Evolutionary conservation across 2,113 vertebrate genomes (phyloP), one percentile per base, ranked within the genome.

Genomic region (Arothron firmamentum): DNA sequence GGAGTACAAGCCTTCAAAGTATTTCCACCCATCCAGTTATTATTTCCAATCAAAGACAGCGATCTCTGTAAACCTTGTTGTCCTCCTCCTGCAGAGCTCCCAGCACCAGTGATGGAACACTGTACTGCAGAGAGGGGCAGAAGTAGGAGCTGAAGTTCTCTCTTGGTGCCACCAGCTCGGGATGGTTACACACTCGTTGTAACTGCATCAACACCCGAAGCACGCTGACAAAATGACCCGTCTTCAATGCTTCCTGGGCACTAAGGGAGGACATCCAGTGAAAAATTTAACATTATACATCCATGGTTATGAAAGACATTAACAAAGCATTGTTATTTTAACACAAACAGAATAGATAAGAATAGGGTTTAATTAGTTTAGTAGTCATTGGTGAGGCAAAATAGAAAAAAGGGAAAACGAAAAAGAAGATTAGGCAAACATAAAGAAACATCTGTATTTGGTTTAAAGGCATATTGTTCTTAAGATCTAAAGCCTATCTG

Each of bases 171-270:
- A 96, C 92, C 84, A 97, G 86, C 67, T 96, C 93, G 2, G 95
- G 94, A 65, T 97, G 94, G 78, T 97, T 97, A 82, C 95, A 95
- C 53, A 96, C 94, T 70, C 92, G 81, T 75, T 95, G 94, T 41
- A 97, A 88, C 85, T 93, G 93, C 92, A 96, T 95, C 80, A 95
- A 84, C 9, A 95, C 93, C 3, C 94, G 93, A 60, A 96, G 92
- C 60, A 97, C 94, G 25, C 95, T 95, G 64, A 96, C 93, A 82
- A 97, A 97, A 74, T 95, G 94, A 3, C 95, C 94, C 0, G 93
- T 94, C 84, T 95, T 96, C 52, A 97, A 85, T 1, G 94, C 94
- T 78, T 97, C 94, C 80, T 95, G 93, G 47, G 94, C 90, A 66
- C 95, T 97, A 66, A 2, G 43, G 62, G 43, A 48, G 28, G 10